Conservation (phyloP, 2,113 vertebrate species). For the Oncorhynchus gorbuscha region DNA sequence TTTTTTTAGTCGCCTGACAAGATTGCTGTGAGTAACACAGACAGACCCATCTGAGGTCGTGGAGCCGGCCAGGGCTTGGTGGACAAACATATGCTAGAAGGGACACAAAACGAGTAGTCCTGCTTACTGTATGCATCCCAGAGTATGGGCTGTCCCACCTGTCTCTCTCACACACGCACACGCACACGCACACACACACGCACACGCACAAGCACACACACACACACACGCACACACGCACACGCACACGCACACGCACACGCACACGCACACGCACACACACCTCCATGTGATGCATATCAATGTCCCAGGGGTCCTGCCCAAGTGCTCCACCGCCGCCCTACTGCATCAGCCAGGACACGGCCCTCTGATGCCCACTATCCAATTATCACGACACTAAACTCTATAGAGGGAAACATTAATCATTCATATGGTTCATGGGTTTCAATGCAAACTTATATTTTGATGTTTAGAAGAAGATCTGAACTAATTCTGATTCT, state of each 20-base stretch:
- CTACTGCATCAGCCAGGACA: slow-evolving; percentile 30
- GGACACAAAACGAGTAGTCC: too few species aligned
- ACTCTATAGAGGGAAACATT: slow-evolving; percentile 55
- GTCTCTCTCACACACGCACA: background rate
- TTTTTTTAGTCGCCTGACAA: slow-evolving; percentile 74
- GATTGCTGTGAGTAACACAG: slow-evolving; percentile 65
- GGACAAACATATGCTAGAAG: too few species aligned
- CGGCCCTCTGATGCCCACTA: slow-evolving; percentile 14
- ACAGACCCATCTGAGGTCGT: slow-evolving; percentile 60
- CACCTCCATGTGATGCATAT: slow-evolving; percentile 35
- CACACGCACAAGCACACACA: slow-evolving; percentile 17
- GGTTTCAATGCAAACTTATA: slow-evolving; percentile 60
- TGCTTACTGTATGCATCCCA: too few species aligned
- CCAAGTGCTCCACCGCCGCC: slow-evolving; percentile 25
- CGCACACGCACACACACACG: background rate
- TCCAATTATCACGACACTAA: slow-evolving; percentile 24
- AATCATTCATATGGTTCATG: slow-evolving; percentile 70
- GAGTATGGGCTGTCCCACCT: background rate
- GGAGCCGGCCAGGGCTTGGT: background rate
- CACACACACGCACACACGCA: slow-evolving; percentile 15
- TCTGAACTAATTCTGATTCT: slow-evolving; percentile 49
- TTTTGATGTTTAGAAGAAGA: slow-evolving; percentile 26
- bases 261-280: background rate
- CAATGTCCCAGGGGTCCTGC: slow-evolving; percentile 54
- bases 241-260: background rate